Conservation (phyloP, 2,113 vertebrate species). For the Egretta garzetta region DNA sequence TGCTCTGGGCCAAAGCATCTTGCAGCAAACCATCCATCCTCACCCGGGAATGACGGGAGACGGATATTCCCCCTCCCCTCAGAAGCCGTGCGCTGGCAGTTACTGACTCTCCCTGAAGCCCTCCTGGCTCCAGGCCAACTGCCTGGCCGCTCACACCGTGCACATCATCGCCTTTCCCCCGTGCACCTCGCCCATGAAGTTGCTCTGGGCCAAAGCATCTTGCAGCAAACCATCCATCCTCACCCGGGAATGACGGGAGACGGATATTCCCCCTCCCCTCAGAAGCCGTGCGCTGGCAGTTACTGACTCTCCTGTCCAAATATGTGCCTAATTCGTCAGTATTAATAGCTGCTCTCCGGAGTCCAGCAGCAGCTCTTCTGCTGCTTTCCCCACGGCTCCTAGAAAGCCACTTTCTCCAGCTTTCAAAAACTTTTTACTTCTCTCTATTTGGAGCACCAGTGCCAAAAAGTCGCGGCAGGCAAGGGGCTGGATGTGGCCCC, state of each 20-base stretch:
- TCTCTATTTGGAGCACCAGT: neutral
- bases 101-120: no score
- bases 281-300: neutral
- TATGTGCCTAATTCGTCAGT: slow-evolving; percentile 38
- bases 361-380: neutral
- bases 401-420: neutral
- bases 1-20: neutral
- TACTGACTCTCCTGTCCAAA: slow-evolving; percentile 35
- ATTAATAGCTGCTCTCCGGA: neutral
- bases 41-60: neutral
- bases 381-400: neutral
- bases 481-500: neutral
- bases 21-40: neutral
- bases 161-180: neutral
- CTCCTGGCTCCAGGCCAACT: neutral
- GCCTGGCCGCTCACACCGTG: neutral
- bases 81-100: neutral
- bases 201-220: neutral
- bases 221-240: neutral
- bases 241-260: neutral
- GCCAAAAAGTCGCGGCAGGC: accelerated
- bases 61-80: neutral
- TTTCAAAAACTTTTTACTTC: neutral
- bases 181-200: accelerated
- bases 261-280: neutral